Conservation (phyloP, 2,888 invertebrate genomes). For the Pasiphila rectangulata region DNA sequence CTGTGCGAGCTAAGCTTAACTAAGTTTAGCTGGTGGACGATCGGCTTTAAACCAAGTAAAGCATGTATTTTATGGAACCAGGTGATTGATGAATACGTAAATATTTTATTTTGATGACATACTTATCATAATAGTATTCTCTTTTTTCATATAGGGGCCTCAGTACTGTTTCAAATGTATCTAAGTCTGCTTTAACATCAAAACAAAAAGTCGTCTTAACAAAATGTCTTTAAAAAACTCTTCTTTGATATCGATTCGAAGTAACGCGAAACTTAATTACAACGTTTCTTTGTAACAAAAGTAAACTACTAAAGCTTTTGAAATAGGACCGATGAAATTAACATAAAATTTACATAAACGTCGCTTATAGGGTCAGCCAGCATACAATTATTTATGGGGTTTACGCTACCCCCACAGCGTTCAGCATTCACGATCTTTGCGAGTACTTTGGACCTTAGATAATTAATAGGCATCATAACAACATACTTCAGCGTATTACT, state of each 20-base stretch:
- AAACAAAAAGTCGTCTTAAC: neutral
- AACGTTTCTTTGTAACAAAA: conserved; percentile 28
- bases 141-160: too few species aligned
- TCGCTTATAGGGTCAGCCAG: conserved; percentile 7
- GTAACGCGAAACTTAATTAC: conserved; percentile 35
- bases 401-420: neutral
- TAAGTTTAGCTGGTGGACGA: too few species aligned
- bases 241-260: conserved; percentile 20
- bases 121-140: too few species aligned
- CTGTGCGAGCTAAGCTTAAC: too few species aligned
- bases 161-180: too few species aligned
- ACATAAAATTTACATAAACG: conserved; percentile 26
- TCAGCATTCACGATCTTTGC: too few species aligned
- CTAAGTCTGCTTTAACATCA: too few species aligned
- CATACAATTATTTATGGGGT: conserved; percentile 2
- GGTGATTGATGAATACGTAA: too few species aligned
- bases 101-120: too few species aligned
- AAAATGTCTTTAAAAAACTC: neutral
- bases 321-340: conserved; percentile 26
- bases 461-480: neutral
- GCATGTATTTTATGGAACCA: too few species aligned
- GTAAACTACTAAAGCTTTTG: conserved; percentile 30
- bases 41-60: too few species aligned
- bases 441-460: too few species aligned
- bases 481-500: neutral